Evolutionary conservation across 2,888 invertebrate species (phyloP).

Genomic region (Penaeus monodon): DNA sequence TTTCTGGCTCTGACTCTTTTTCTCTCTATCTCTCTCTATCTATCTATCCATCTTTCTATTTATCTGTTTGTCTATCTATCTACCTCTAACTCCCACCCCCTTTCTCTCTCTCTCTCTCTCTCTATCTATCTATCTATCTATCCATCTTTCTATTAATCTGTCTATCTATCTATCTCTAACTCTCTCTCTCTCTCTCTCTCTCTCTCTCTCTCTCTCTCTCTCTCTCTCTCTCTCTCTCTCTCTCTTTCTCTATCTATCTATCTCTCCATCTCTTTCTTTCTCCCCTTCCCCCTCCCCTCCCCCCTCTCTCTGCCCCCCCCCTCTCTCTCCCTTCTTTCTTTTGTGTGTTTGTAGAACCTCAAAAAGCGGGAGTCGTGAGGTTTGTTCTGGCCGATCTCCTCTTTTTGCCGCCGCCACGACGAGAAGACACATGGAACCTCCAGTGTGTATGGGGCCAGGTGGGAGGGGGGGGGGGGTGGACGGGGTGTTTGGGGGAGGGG

Average conservation of each 20-base stretch:
- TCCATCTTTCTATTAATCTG: not conserved
- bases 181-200: too few species aligned
- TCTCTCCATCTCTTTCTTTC: too few species aligned
- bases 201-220: not conserved
- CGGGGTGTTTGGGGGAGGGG: too few species aligned
- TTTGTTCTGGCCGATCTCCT: not conserved
- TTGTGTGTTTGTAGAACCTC: slow-evolving; percentile 21
- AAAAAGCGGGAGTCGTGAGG: slow-evolving; percentile 31
- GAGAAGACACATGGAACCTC: not conserved
- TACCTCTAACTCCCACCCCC: not conserved
- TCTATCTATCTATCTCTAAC: not conserved
- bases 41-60: not conserved
- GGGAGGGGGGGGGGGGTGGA: not conserved
- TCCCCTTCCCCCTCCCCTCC: too few species aligned
- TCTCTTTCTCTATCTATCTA: not conserved
- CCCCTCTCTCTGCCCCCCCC: not conserved
- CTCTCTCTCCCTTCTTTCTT: not conserved
- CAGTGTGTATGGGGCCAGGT: not conserved
- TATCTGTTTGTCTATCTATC: not conserved
- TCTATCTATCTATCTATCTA: too few species aligned
- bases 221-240: slow-evolving; percentile 8
- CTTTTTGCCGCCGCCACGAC: not conserved
- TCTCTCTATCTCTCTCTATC: not conserved
- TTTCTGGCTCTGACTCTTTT: slow-evolving; percentile 1
- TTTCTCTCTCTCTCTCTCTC: not conserved